Evolutionary conservation across 2,888 invertebrate genomes (phyloP).

Genomic region (Orchesella flavescens): DNA sequence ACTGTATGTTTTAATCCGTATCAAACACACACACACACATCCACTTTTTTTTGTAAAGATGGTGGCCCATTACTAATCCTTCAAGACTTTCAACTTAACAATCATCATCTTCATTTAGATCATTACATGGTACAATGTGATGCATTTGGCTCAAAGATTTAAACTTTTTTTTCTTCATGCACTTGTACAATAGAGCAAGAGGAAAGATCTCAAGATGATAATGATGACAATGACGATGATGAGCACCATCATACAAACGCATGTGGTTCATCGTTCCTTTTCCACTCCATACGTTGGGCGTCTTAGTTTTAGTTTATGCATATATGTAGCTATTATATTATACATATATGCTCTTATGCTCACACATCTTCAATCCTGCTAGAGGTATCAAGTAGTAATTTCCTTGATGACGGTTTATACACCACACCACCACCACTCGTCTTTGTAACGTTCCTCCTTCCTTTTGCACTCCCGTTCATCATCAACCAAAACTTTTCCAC

Average conservation of each 20-base stretch:
- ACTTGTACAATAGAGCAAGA: neutral
- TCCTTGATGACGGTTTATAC: conserved; percentile 22
- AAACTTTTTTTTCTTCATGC: conserved; percentile 17
- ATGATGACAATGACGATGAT: conserved; percentile 34
- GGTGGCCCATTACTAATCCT: conserved; percentile 36
- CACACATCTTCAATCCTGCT: neutral
- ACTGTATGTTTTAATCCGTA: neutral
- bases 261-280: conserved; percentile 8
- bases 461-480: neutral
- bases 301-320: neutral
- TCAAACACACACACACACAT: neutral
- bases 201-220: conserved; percentile 17
- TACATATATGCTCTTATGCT: too few relatives aligned
- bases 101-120: conserved; percentile 33
- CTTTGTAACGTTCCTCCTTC: neutral
- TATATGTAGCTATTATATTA: too few relatives aligned
- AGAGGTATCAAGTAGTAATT: conserved; percentile 18
- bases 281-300: neutral
- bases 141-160: conserved; percentile 33
- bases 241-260: neutral
- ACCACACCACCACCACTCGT: neutral
- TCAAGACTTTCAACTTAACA: conserved; percentile 26
- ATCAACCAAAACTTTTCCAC: neutral
- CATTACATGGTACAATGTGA: conserved; percentile 28
- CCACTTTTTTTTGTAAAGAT: neutral